Conservation (phyloP, 2,888 invertebrate genomes). For the Salpingus planirostris region DNA sequence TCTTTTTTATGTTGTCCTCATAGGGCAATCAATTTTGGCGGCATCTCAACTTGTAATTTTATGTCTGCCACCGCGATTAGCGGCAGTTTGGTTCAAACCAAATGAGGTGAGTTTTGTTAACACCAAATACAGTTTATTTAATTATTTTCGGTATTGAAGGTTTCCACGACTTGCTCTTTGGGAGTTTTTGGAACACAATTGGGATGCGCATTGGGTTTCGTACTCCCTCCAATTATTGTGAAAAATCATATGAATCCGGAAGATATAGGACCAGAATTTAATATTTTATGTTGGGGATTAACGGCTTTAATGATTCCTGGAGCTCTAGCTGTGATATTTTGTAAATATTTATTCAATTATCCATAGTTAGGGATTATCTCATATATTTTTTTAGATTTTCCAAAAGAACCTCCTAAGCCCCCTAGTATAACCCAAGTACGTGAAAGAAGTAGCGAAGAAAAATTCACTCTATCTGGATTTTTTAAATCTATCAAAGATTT, state of each 20-base stretch:
- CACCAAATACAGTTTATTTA: neutral
- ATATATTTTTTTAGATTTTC: conserved; percentile 45
- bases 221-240: conserved; percentile 35
- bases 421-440: conserved; percentile 49
- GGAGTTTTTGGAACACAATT: conserved; percentile 28
- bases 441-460: conserved; percentile 46
- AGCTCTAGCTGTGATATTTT: conserved; percentile 21
- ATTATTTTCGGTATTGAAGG: too few species aligned
- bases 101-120: conserved; percentile 67
- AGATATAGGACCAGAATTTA: conserved; percentile 38
- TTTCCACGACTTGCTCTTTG: conserved; percentile 27
- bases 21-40: conserved; percentile 79
- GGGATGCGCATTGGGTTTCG: conserved; percentile 24
- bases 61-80: conserved; percentile 81
- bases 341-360: conserved; percentile 18
- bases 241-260: conserved; percentile 27
- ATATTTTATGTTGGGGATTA: conserved; percentile 47
- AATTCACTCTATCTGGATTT: conserved; percentile 46
- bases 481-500: conserved; percentile 62
- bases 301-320: conserved; percentile 19
- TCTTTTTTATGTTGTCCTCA: conserved; percentile 75
- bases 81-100: conserved; percentile 95
- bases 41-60: conserved; percentile 87
- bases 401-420: conserved; percentile 47
- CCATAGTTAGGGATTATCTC: neutral